Evolutionary conservation across 2,797 vertebrate species (phyloP), one percentile per base, ranked within the genome.

Genomic region (Avahi laniger): DNA sequence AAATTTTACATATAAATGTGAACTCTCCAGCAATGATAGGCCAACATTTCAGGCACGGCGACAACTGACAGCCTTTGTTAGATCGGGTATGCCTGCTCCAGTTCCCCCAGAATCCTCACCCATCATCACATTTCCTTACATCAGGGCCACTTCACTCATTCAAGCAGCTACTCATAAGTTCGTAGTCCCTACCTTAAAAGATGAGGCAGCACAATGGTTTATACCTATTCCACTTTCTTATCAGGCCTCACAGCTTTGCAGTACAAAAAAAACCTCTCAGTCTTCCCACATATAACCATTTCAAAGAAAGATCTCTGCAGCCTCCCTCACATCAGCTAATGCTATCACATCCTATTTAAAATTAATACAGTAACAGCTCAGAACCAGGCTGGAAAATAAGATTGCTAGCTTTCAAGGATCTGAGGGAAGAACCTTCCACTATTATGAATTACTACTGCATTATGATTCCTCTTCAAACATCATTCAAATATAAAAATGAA

Each of bases 61-160:
- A n/a, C 11, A 20, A 33, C 28, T 5, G 28, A 54, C 1, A 7
- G 78, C 35, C 48, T 48, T 63, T 52, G 0, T 2, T 0, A 17
- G 46, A 43, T 0, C 4, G 46, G n/a, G 13, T 33, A 15, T 0
- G 11, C 33, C 91, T 35, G 43, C 30, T 61, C 63, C 33, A 5
- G n/a, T 9, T 11, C 18, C 43, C 80, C 69, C 14, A 18, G 38
- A 61, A 4, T 15, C 76, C 73, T 57, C 18, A 14, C 26, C 59
- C 38, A 28, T 26, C 59, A 7, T 26, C 59, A 7, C 35, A 26
- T 3, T 1, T 48, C 50, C 91, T 46, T 2, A 48, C 2, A 22
- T 14, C 30, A 48, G 24, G 35, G 41, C 38, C 50, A 17, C 20
- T 54, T 2, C 9, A 48, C 30, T 24, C 75, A 18, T 0, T 4